These are phyloP conservation scores for Erebia palarica DNA, from an alignment of 2,888 invertebrate genomes.

Conservation along the genomic window DNA sequence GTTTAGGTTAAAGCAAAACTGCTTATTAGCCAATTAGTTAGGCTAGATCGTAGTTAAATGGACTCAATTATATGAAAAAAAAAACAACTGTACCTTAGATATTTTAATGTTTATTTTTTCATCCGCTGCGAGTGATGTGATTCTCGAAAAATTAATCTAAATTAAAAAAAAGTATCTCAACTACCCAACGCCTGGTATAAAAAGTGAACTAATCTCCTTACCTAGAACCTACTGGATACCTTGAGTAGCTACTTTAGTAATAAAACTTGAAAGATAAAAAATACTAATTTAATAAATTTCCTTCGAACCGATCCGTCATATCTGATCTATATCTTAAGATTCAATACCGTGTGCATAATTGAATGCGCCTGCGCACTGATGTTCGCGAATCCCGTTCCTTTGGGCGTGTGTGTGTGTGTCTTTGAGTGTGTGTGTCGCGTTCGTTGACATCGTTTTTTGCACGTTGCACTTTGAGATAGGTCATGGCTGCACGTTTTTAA, in stretches of 20 bases:
- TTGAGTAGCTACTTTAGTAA: background rate
- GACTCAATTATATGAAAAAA: too few species aligned
- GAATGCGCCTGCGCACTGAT: constrained; percentile 38
- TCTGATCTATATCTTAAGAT: constrained; percentile 37
- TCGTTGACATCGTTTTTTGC: constrained; percentile 48
- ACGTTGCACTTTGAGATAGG: constrained; percentile 42
- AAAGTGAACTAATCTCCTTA: too few species aligned
- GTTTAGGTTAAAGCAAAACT: too few species aligned
- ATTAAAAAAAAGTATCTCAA: background rate
- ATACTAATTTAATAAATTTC: constrained; percentile 10
- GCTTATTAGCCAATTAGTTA: too few species aligned
- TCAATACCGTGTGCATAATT: constrained; percentile 37
- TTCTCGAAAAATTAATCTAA: too few species aligned
- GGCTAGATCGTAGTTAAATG: too few species aligned
- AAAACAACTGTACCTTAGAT: too few species aligned
- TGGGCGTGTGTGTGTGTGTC: constrained; percentile 34
- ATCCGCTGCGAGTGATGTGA: too few species aligned
- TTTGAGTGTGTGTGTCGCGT: constrained; percentile 35
- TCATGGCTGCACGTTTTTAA: constrained; percentile 38
- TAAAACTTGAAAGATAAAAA: constrained; percentile 9
- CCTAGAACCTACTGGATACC: background rate
- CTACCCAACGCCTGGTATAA: too few species aligned
- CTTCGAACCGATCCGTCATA: constrained; percentile 30
- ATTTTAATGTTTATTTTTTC: too few species aligned
- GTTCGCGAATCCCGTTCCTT: constrained; percentile 44